phyloP scores from a whole-genome alignment of 2,888 invertebrate species.

The Leptopterna dolabrata region DNA sequence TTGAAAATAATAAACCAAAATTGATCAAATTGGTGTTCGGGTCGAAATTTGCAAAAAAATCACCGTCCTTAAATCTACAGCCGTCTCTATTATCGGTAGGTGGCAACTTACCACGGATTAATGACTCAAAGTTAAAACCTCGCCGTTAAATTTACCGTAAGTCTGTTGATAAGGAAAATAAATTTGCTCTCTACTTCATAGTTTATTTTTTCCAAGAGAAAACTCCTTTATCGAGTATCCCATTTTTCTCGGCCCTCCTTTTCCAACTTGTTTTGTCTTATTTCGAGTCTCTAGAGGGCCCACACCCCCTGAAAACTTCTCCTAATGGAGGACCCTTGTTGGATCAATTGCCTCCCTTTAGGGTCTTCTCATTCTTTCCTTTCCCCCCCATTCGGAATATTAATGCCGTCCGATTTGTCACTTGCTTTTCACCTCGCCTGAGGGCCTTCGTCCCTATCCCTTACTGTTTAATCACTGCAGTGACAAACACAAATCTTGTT shows the following conservation, averaged over 20 bases:
- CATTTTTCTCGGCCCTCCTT: neutral
- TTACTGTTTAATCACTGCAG: constrained; percentile 26
- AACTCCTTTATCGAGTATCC: neutral
- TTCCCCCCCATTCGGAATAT: neutral
- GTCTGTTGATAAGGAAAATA: neutral
- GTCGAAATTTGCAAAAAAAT: too few species aligned
- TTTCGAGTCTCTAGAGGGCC: neutral
- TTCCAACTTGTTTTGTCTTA: constrained; percentile 8
- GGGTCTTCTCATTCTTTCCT: neutral
- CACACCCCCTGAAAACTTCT: neutral
- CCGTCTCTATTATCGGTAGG: too few species aligned
- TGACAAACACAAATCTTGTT: constrained; percentile 35
- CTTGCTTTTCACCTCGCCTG: constrained; percentile 15
- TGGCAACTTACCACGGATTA: too few species aligned
- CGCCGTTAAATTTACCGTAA: neutral
- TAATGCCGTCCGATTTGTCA: constrained; percentile 29
- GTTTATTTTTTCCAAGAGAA: neutral
- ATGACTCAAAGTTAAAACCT: neutral
- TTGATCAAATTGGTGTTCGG: too few species aligned
- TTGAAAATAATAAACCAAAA: too few species aligned
- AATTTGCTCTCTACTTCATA: neutral
- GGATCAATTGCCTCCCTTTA: constrained; percentile 29
- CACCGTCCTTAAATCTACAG: too few species aligned
- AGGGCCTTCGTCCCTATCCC: neutral
- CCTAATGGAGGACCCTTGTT: constrained; percentile 16